These are phyloP conservation scores for Dipus sagitta DNA, from an alignment of 2,797 vertebrate species.

Conservation along the genomic window DNA sequence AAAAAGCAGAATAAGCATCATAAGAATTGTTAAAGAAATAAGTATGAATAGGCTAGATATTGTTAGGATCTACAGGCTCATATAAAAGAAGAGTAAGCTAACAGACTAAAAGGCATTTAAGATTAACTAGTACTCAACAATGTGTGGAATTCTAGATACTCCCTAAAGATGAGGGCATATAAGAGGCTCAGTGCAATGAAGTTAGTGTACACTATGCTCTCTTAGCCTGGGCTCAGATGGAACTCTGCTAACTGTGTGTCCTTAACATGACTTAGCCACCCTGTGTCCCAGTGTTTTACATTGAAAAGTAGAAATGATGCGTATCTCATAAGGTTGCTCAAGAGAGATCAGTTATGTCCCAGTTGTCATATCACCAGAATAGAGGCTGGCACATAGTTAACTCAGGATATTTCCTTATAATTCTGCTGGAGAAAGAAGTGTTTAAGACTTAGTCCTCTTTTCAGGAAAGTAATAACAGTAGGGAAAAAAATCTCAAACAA, in stretches of 20 bases:
- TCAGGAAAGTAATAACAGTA: neutral
- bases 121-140: neutral
- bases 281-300: conserved; percentile 56
- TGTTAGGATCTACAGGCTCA: neutral
- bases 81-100: neutral
- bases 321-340: conserved; percentile 59
- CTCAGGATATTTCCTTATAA: neutral
- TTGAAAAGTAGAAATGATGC: conserved; percentile 72
- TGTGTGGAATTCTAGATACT: neutral
- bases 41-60: neutral
- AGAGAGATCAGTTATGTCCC: neutral
- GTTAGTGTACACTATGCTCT: neutral
- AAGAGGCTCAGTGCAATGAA: neutral
- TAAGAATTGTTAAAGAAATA: neutral
- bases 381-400: neutral
- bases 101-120: conserved; percentile 9
- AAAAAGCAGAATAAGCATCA: neutral
- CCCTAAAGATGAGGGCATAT: neutral
- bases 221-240: neutral
- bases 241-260: neutral
- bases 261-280: conserved; percentile 44
- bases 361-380: neutral
- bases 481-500: neutral
- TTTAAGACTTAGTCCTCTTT: conserved; percentile 45
- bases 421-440: neutral